These are phyloP conservation scores for Archivesica marissinica DNA, from an alignment of 1,140 invertebrate species.

Conservation along the genomic window DNA sequence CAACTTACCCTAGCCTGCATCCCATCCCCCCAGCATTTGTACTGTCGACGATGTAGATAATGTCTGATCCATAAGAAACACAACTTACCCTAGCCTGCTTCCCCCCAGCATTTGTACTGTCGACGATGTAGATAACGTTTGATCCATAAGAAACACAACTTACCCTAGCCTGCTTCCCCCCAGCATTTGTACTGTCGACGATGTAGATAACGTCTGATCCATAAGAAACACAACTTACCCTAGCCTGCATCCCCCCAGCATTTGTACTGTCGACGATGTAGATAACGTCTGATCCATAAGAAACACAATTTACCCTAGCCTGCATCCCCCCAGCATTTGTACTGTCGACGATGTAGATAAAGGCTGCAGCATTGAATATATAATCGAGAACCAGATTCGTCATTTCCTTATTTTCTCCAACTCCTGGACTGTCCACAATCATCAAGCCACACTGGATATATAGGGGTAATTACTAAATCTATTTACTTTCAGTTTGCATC, in stretches of 20 bases:
- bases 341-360: slow-evolving; percentile 79
- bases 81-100: slow-evolving; percentile 77
- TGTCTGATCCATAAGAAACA: too few relatives aligned
- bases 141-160: too few relatives aligned
- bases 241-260: slow-evolving; percentile 76
- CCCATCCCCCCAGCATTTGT: slow-evolving; percentile 76
- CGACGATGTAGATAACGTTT: slow-evolving; percentile 79
- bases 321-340: slow-evolving; percentile 78
- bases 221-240: too few relatives aligned
- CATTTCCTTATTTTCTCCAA: slow-evolving; percentile 79
- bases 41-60: slow-evolving; percentile 77
- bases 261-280: slow-evolving; percentile 78
- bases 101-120: slow-evolving; percentile 63
- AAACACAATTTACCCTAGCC: slow-evolving; percentile 69
- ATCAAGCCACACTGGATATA: slow-evolving; percentile 74
- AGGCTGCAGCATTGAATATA: slow-evolving; percentile 72
- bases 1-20: slow-evolving; percentile 74
- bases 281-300: slow-evolving; percentile 30
- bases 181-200: too few relatives aligned
- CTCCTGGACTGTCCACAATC: slow-evolving; percentile 80
- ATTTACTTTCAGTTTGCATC: not conserved
- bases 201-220: too few relatives aligned
- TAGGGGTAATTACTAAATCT: not conserved
- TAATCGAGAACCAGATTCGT: slow-evolving; percentile 73
- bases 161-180: too few relatives aligned